Conservation (phyloP, 2,797 vertebrate species). For the Tokudaia muenninki region DNA sequence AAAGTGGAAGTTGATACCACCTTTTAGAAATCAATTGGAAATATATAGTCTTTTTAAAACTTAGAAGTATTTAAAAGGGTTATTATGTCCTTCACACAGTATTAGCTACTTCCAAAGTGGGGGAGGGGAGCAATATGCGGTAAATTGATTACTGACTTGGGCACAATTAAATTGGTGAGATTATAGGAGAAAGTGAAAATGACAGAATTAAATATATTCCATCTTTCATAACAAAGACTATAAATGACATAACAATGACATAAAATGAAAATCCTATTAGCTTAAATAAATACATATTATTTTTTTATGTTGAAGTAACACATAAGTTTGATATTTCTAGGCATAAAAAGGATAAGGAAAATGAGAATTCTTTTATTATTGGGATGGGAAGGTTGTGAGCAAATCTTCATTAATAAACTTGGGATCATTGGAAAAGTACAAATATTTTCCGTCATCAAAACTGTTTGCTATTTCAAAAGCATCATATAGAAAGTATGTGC, state of each 20-base stretch:
- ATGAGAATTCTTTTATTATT: neutral
- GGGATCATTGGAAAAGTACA: neutral
- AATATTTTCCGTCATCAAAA: neutral
- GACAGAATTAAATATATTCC: neutral
- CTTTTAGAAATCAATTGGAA: constrained; percentile 13
- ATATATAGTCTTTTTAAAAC: constrained; percentile 2
- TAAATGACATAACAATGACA: neutral
- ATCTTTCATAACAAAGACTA: neutral
- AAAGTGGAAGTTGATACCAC: neutral
- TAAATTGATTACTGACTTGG: neutral
- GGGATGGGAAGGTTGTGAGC: neutral
- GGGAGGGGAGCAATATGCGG: neutral
- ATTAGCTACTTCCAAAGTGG: neutral
- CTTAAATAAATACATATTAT: neutral
- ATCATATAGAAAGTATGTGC: neutral
- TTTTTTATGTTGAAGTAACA: neutral
- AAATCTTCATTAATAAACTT: neutral
- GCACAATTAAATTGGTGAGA: neutral
- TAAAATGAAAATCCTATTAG: neutral
- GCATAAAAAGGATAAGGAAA: neutral
- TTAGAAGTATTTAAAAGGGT: constrained; percentile 18
- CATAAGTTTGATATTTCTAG: neutral
- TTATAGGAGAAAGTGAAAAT: neutral
- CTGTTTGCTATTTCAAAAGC: neutral
- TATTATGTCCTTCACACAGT: neutral